Base-by-base conservation (phyloP, 2,888 invertebrate genomes). In the Adelognathus sp. region DNA sequence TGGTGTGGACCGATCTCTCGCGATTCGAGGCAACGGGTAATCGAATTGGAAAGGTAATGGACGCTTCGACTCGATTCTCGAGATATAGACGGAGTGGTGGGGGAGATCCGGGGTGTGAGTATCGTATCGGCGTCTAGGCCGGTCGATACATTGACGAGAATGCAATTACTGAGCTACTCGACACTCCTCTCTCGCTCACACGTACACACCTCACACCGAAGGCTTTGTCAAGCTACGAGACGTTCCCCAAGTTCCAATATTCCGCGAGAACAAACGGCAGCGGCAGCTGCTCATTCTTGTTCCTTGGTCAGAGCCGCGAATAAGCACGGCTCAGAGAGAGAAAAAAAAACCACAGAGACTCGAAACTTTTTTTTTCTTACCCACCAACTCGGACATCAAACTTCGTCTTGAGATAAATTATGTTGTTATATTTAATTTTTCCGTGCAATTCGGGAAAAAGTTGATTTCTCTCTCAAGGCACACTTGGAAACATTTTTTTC, bases 11-110 rank as follows among this genome's bases (percentile, higher is more conserved):
- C 72, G 56, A 21, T 74, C n/a, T 79, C 61, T 76, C 77, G 73
- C 76, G 82, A 81, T 82, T 82, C n/a, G 79, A 82, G 81, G 77
- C 81, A n/a, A 71, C 81, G 77, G 76, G 79, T 82, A 82, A 82
- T 82, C 77, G 82, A 82, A 82, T 82, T 79, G 81, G 79, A 78
- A 82, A 82, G 79, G 79, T 82, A 82, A 82, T 82, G 81, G 82
- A 82, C 82, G 78, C 64, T 79, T 66, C 52, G 69, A 58, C 69
- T 52, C 58, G 78, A 79, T 79, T 54, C 71, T 75, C 79, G 61
- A 67, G 75, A 75, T 66, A 80, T 69, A 66, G 70, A 70, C 52
- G 61, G 67, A 70, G 64, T 56, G 66, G 74, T 58, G 67, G 41
- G 70, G 60, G 61, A 56, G 60, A 29, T 70, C 75, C 39, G 72